Evolutionary conservation across 2,888 invertebrate species (phyloP).

Genomic region (Linnaemya vulpina): DNA sequence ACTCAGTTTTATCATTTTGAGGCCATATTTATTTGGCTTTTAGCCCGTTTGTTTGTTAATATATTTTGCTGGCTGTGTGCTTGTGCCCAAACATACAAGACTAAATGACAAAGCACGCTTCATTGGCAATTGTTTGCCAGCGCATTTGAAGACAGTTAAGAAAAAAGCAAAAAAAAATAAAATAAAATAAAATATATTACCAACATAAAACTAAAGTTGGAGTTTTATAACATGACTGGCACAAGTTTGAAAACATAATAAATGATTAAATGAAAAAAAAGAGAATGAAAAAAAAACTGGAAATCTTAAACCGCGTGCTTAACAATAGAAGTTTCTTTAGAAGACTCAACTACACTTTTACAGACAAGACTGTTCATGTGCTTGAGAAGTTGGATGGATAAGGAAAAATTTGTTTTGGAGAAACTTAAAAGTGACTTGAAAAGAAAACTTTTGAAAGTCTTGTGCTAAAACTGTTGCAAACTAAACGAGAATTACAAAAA

Average conservation of each 20-base stretch:
- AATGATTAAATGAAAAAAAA: conserved; percentile 10
- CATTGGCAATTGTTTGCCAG: conserved; percentile 71
- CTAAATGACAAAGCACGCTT: conserved; percentile 72
- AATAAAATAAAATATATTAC: too few species aligned
- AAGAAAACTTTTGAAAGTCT: too few species aligned
- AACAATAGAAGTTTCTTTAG: conserved; percentile 57
- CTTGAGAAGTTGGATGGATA: not conserved
- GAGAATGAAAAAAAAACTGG: conserved; percentile 47
- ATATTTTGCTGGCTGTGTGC: not conserved
- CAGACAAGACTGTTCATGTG: not conserved
- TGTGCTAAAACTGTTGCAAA: too few species aligned
- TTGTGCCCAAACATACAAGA: conserved; percentile 17
- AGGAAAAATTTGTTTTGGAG: not conserved
- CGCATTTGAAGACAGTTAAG: conserved; percentile 43
- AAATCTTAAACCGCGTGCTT: conserved; percentile 30
- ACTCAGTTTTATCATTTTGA: conserved; percentile 25
- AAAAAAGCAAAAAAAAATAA: not conserved
- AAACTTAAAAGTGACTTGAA: too few species aligned
- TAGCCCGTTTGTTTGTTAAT: not conserved
- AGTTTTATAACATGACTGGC: conserved; percentile 66
- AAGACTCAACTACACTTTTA: conserved; percentile 7
- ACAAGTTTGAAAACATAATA: conserved; percentile 61
- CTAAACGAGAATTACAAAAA: too few species aligned
- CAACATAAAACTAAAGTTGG: conserved; percentile 36
- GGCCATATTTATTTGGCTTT: conserved; percentile 51